Base-by-base conservation (phyloP, 2,797 vertebrate genomes). In the Chrosomus eos region DNA sequence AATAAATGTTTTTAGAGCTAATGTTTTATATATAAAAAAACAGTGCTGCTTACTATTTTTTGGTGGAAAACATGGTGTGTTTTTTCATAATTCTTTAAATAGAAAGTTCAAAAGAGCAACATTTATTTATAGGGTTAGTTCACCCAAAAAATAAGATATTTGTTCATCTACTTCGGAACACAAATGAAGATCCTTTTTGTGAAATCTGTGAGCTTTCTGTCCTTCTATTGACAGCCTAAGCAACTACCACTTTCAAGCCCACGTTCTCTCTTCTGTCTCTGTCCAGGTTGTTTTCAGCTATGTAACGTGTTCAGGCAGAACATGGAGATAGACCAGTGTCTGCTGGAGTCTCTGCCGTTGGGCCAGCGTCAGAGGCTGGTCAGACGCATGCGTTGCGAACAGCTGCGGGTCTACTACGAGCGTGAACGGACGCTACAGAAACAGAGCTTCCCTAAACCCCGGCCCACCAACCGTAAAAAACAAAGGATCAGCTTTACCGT, bases 271-370 rank as follows among this genome's bases (percentile, higher is more conserved):
- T 28, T 67, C 62, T 55, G 9, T 58, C 28, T 53, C 79, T n/a
- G 70, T 88, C 4, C 87, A 99, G 98, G 98, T 96, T 99, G 98
- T 95, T 98, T 98, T 93, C 98, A 98, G 95, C 96, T 99, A 96
- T 99, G 98, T 97, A 98, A 97, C 90, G 96, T 96, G 90, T 99
- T 99, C 89, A 96, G 97, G 71, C 97, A 97, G 94, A 97, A 98
- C 93, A 99, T 99, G 98, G 98, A 99, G 97, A 98, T 99, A 93
- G 98, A 99, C 96, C 98, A 99, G 95, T 99, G 98, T 91, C 94
- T 99, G 93, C 95, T 99, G 96, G 98, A 99, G 95, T 97, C 98
- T 86, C 97, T 99, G 74, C 98, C 98, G 58, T 93, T 97, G 0
- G 97, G 97, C 89, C 98, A 99, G 92, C 94, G 98, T 67, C 98